These are phyloP conservation scores for Agonopterix alstromeriana DNA, from an alignment of 2,888 invertebrate genomes.

Conservation along the genomic window DNA sequence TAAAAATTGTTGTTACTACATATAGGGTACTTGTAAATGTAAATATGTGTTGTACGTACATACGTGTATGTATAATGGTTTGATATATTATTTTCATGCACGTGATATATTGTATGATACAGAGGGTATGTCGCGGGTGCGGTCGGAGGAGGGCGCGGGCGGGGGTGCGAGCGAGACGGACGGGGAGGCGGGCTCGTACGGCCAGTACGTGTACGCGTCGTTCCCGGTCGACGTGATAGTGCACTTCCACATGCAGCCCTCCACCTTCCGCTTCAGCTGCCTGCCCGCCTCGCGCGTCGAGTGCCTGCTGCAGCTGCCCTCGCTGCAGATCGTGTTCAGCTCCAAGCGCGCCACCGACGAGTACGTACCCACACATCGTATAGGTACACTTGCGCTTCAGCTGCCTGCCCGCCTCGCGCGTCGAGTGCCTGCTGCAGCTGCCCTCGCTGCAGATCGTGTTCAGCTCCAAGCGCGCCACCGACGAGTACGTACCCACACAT, in stretches of 20 bases:
- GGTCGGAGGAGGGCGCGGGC: conserved; percentile 43
- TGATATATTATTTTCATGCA: too few species aligned
- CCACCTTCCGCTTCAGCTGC: conserved; percentile 96
- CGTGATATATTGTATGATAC: too few species aligned
- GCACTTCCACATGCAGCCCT: conserved; percentile 98
- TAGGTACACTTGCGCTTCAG: not conserved
- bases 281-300: conserved; percentile 96
- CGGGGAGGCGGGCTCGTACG: conserved; percentile 71
- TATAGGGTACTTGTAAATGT: too few species aligned
- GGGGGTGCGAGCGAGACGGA: conserved; percentile 58
- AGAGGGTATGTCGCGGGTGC: too few species aligned
- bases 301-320: conserved; percentile 96
- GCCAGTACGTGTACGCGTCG: conserved; percentile 91
- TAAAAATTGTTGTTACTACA: too few species aligned
- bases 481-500: too few species aligned
- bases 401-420: not conserved
- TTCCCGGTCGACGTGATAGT: conserved; percentile 99
- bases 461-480: conserved; percentile 92
- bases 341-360: conserved; percentile 92
- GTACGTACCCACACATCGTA: conserved; percentile 45
- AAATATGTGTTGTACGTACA: too few species aligned
- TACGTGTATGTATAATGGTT: too few species aligned
- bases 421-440: conserved; percentile 96
- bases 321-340: conserved; percentile 97
- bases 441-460: conserved; percentile 98